Evolutionary conservation across 2,113 vertebrate genomes (phyloP), one percentile per base, ranked within the genome.

Genomic region (Gadus chalcogrammus): DNA sequence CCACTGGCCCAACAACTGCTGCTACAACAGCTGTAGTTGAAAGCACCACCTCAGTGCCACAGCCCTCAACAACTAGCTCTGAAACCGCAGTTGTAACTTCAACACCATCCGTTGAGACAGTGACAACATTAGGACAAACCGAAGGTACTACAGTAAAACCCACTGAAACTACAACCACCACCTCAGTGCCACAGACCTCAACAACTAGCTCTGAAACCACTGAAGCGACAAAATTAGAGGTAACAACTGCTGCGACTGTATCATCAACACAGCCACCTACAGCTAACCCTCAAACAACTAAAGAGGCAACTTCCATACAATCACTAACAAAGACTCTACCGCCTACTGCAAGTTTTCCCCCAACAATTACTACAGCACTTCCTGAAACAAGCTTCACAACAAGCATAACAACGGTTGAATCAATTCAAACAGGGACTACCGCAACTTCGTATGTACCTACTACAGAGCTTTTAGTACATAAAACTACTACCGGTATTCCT

Each of bases 281-380:
- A 9, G 1, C 42, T 48, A 48, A 11, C 42, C 5, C 12, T 48
- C 7, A 48, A 48, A 48, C 42, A 48, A 48, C 3, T 61, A 7
- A 20, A 7, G 42, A 12, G 5, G 11, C 42, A 48, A 48, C 12
- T 48, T 13, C 12, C 0, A 78, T 79, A 48, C 15, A 2, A 1
- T 75, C 84, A 7, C 6, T 81, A 12, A 86, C 85, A 48, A 0
- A 70, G 35, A 85, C 87, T 3, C 48, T 85, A 64, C 78, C 76
- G 28, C 38, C 72, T 0, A 70, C 1, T 1, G 72, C 65, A 35
- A 15, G 24, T 0, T 71, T 65, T 31, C 15, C 6, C 17, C 35
- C 31, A 65, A 12, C 56, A 18, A 59, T 38, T 20, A 0, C 1
- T 31, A 16, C 27, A 64, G 42, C 62, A 64, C 4, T 24, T 15